Percentiles rank a stretch among this genome's conserved stretches.
Conservation (phyloP, 2,888 invertebrate genomes). For the Campoplex capitator region DNA sequence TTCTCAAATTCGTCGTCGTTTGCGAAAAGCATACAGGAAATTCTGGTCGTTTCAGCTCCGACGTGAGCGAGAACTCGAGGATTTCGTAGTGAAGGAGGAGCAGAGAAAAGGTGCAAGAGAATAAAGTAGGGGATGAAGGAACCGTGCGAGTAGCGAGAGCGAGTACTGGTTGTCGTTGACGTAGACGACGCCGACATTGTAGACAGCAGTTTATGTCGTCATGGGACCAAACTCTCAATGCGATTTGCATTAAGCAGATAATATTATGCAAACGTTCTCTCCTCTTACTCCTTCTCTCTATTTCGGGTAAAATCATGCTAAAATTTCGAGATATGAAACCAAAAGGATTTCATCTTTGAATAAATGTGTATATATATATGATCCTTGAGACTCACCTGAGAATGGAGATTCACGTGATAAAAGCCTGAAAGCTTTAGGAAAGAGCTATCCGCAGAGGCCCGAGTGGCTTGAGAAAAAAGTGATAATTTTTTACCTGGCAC, state of each 20-base stretch:
- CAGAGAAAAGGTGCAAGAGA: slow-evolving; percentile 51
- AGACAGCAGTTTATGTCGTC: slow-evolving; percentile 67
- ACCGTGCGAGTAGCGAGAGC: slow-evolving; percentile 56
- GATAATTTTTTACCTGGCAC: slow-evolving; percentile 32
- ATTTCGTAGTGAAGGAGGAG: slow-evolving; percentile 22
- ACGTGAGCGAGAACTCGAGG: slow-evolving; percentile 48
- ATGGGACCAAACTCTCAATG: slow-evolving; percentile 78
- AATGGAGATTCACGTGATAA: not conserved
- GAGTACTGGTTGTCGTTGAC: slow-evolving; percentile 65
- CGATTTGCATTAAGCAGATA: slow-evolving; percentile 82
- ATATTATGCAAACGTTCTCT: slow-evolving; percentile 72
- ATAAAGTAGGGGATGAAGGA: slow-evolving; percentile 62
- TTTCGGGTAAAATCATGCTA: slow-evolving; percentile 15
- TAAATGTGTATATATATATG: not conserved
- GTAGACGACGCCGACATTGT: slow-evolving; percentile 44
- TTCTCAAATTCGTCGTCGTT: slow-evolving; percentile 30
- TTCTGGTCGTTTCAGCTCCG: slow-evolving; percentile 34
- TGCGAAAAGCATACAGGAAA: slow-evolving; percentile 41
- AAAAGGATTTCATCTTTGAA: slow-evolving; percentile 22
- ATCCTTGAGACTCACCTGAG: slow-evolving; percentile 13
- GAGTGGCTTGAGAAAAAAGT: not conserved
- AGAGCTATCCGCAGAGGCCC: slow-evolving; percentile 15
- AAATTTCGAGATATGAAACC: slow-evolving; percentile 27
- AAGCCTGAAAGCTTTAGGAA: not conserved
- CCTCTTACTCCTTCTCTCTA: slow-evolving; percentile 27